phyloP scores from a whole-genome alignment of 2,888 invertebrate species.

The Masnerella sp. region DNA sequence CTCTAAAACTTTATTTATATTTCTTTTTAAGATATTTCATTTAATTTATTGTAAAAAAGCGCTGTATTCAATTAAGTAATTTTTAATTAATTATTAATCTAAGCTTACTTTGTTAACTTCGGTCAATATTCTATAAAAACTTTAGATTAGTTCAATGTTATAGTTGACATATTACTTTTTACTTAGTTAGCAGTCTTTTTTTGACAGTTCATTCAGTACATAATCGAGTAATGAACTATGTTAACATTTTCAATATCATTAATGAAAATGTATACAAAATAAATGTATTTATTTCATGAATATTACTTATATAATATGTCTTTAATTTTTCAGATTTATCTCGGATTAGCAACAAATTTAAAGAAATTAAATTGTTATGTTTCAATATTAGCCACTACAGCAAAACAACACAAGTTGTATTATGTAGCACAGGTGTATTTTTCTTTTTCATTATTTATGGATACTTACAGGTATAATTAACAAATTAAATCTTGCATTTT shows the following conservation, averaged over 20 bases:
- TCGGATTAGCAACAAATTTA: slow-evolving; percentile 28
- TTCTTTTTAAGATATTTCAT: not conserved
- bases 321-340: slow-evolving; percentile 9
- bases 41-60: not conserved
- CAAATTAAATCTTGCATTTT: too few species aligned
- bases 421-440: slow-evolving; percentile 89
- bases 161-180: too few species aligned
- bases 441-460: slow-evolving; percentile 94
- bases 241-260: slow-evolving; percentile 2
- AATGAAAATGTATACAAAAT: not conserved
- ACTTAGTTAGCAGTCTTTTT: too few species aligned
- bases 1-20: not conserved
- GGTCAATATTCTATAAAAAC: too few species aligned
- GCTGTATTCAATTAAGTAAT: not conserved
- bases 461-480: slow-evolving; percentile 83
- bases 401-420: slow-evolving; percentile 84
- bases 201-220: too few species aligned
- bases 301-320: not conserved
- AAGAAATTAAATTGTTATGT: slow-evolving; percentile 83
- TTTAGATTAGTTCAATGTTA: too few species aligned
- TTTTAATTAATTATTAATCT: not conserved
- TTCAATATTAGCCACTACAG: slow-evolving; percentile 85
- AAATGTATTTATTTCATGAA: not conserved
- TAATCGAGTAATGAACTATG: too few species aligned
- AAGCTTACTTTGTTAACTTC: too few species aligned